phyloP scores from a whole-genome alignment of 2,888 invertebrate species.

The Cyclophora albipunctata region DNA sequence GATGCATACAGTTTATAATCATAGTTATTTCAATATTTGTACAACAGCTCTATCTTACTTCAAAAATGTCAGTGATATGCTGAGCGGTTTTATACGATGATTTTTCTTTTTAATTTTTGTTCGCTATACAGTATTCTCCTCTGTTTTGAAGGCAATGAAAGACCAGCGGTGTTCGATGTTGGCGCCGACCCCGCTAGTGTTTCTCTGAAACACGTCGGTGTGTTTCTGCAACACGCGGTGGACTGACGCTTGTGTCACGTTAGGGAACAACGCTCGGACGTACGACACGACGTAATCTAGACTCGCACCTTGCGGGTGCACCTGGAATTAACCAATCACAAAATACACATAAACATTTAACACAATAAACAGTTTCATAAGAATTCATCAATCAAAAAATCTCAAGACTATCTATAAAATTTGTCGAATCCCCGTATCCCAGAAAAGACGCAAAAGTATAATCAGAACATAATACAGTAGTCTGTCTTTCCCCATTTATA shows the following conservation, averaged over 20 bases:
- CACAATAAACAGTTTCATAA: not conserved
- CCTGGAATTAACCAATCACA: slow-evolving; percentile 85
- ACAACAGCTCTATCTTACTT: not conserved
- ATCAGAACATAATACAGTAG: no score
- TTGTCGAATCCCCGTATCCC: no score
- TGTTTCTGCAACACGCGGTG: slow-evolving; percentile 86
- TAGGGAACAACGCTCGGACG: slow-evolving; percentile 86
- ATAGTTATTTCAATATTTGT: no score
- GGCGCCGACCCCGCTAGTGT: slow-evolving; percentile 87
- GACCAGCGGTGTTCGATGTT: slow-evolving; percentile 91
- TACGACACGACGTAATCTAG: slow-evolving; percentile 94
- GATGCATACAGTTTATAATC: no score
- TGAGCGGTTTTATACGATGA: slow-evolving; percentile 10
- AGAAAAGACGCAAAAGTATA: no score
- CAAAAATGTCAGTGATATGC: slow-evolving; percentile 25
- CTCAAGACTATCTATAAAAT: no score
- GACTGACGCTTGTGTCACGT: slow-evolving; percentile 82
- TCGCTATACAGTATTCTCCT: slow-evolving; percentile 13
- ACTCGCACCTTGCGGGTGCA: slow-evolving; percentile 95
- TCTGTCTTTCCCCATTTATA: no score
- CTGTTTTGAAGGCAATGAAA: slow-evolving; percentile 80
- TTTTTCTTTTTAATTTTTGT: slow-evolving; percentile 4
- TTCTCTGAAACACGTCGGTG: slow-evolving; percentile 86
- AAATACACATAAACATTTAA: slow-evolving; percentile 82
- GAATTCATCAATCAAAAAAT: no score